Percentiles rank a stretch among this genome's conserved stretches.
phyloP scores from a whole-genome alignment of 2,888 invertebrate genomes.

The Meteorus cinctellus region DNA sequence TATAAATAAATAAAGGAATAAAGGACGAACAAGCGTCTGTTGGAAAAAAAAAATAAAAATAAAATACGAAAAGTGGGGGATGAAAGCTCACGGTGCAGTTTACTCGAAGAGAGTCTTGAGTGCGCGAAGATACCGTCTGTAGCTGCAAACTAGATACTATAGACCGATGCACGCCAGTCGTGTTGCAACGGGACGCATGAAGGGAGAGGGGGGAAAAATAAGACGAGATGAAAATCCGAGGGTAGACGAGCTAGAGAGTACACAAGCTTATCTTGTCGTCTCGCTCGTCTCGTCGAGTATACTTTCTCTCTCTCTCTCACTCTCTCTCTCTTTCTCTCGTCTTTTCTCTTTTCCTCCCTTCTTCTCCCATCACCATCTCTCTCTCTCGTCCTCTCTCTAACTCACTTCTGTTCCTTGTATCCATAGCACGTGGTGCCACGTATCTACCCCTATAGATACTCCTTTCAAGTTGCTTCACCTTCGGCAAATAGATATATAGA shows the following conservation, averaged over 20 bases:
- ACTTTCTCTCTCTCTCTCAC: constrained; percentile 21
- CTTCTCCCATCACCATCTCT: too few relatives aligned
- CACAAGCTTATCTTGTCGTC: constrained; percentile 44
- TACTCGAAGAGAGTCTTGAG: constrained; percentile 34
- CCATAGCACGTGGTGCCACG: constrained; percentile 53
- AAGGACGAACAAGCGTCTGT: neutral
- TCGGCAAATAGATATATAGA: constrained; percentile 47
- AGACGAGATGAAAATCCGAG: constrained; percentile 41
- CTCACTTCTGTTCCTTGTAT: constrained; percentile 44
- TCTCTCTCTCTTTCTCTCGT: constrained; percentile 12
- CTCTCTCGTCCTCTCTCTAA: constrained; percentile 17
- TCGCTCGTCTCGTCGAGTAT: constrained; percentile 16
- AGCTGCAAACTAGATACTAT: constrained; percentile 31
- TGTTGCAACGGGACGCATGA: constrained; percentile 33
- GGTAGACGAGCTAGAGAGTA: constrained; percentile 29
- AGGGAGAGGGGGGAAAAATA: constrained; percentile 15
- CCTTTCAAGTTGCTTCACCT: constrained; percentile 42
- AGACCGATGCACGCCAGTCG: constrained; percentile 34
- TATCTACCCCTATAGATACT: constrained; percentile 44
- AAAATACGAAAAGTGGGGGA: neutral
- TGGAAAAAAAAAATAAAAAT: constrained; percentile 19
- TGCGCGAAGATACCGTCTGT: constrained; percentile 22
- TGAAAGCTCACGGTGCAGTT: constrained; percentile 11
- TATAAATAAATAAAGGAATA: constrained; percentile 1
- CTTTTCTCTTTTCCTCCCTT: too few relatives aligned